Percentiles rank a stretch among this genome's conserved stretches.
Evolutionary conservation across 2,888 invertebrate genomes (phyloP).

Genomic region (Agonopterix alstromeriana): DNA sequence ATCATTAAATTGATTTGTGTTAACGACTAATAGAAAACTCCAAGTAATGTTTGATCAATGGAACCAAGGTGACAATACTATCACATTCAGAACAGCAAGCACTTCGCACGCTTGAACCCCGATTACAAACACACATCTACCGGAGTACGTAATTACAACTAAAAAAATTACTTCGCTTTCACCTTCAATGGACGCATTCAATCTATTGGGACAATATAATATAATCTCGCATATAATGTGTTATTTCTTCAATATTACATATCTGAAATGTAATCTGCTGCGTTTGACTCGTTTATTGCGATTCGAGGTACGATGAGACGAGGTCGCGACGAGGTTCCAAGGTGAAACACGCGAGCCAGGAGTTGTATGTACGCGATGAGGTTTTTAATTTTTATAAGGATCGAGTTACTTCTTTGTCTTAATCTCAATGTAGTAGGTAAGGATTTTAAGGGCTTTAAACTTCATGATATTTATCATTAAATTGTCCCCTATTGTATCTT

Average conservation of each 20-base stretch:
- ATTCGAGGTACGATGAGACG: slow-evolving; percentile 9
- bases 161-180: slow-evolving; percentile 15
- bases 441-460: too few species aligned
- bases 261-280: slow-evolving; percentile 1
- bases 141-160: slow-evolving; percentile 3
- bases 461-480: too few species aligned
- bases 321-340: slow-evolving; percentile 10
- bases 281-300: slow-evolving; percentile 7
- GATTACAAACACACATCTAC: slow-evolving; percentile 4
- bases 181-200: slow-evolving; percentile 14
- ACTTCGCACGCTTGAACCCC: slow-evolving; percentile 11
- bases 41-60: slow-evolving; percentile 13
- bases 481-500: too few species aligned
- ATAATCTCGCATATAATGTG: not conserved
- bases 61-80: slow-evolving; percentile 7
- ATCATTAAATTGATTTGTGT: not conserved
- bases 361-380: slow-evolving; percentile 1
- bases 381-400: slow-evolving; percentile 6
- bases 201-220: slow-evolving; percentile 14
- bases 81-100: not conserved
- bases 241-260: slow-evolving; percentile 1
- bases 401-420: too few species aligned
- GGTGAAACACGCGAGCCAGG: slow-evolving; percentile 12
- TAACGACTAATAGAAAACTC: not conserved
- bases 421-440: too few species aligned